Conservation (phyloP, 64 coral and sea anemone species). For the Exaiptasia diaphana region DNA sequence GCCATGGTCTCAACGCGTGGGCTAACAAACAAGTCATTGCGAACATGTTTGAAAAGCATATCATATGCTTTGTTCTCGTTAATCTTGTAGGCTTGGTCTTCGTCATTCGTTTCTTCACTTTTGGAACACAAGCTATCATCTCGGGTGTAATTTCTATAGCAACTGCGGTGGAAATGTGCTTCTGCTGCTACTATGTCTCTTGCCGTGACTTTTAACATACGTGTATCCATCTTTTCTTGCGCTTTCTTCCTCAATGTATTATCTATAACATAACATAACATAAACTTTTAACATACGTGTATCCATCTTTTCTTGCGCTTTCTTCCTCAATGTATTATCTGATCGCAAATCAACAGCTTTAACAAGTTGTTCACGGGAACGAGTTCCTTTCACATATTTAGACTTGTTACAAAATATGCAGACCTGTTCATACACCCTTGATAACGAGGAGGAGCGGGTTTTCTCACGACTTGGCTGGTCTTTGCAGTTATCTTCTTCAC, state of each 20-base stretch:
- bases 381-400: constrained; percentile 47
- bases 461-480: constrained; percentile 16
- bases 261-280: no score
- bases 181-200: constrained; percentile 10
- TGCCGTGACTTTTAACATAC: constrained; percentile 11
- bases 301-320: background rate
- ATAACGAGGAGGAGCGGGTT: background rate
- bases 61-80: background rate
- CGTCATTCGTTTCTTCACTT: background rate
- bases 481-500: background rate
- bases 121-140: background rate
- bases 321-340: constrained; percentile 3
- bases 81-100: background rate
- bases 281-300: no score
- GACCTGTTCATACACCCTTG: constrained; percentile 14
- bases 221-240: constrained; percentile 4
- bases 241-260: constrained; percentile 11
- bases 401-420: constrained; percentile 62
- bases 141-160: background rate
- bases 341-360: constrained; percentile 27
- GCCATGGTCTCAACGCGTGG: background rate
- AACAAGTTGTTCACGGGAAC: constrained; percentile 21
- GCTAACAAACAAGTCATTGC: background rate
- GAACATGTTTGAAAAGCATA: background rate
- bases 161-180: background rate